Percentiles rank a stretch among this genome's conserved stretches.
phyloP scores from a whole-genome alignment of 1,140 invertebrate genomes.

The Eueides isabella region DNA sequence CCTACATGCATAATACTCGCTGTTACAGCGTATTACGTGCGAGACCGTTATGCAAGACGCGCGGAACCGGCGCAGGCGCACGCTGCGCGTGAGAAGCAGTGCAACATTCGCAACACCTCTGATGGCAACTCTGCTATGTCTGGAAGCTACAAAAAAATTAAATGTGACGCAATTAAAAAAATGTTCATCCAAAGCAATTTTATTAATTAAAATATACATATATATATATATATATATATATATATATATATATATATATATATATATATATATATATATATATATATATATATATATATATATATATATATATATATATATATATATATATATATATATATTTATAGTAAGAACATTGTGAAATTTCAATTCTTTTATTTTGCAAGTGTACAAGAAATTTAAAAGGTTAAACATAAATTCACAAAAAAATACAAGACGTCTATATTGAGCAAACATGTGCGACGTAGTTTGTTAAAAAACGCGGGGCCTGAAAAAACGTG shows the following conservation, averaged over 20 bases:
- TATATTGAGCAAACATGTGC: constrained; percentile 78
- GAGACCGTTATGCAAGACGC: constrained; percentile 64
- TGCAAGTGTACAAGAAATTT: neutral
- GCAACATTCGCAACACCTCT: constrained; percentile 34
- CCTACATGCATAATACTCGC: constrained; percentile 70
- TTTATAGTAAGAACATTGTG: neutral
- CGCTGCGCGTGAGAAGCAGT: constrained; percentile 54
- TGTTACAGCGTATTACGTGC: constrained; percentile 73
- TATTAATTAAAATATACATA: no score
- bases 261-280: no score
- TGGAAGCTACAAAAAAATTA: constrained; percentile 20
- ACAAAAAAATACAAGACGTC: constrained; percentile 65
- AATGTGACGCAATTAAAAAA: neutral
- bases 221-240: no score
- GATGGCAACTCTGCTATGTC: constrained; percentile 15
- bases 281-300: no score
- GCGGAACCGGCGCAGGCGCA: constrained; percentile 52
- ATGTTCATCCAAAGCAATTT: no score
- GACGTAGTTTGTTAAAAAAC: constrained; percentile 76
- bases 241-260: no score
- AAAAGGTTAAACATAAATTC: constrained; percentile 32
- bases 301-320: no score
- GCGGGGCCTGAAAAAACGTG: constrained; percentile 60
- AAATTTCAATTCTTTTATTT: neutral
- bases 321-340: no score